Conservation (phyloP, 2,888 invertebrate genomes). For the Thecocarcelia acutangulata region DNA sequence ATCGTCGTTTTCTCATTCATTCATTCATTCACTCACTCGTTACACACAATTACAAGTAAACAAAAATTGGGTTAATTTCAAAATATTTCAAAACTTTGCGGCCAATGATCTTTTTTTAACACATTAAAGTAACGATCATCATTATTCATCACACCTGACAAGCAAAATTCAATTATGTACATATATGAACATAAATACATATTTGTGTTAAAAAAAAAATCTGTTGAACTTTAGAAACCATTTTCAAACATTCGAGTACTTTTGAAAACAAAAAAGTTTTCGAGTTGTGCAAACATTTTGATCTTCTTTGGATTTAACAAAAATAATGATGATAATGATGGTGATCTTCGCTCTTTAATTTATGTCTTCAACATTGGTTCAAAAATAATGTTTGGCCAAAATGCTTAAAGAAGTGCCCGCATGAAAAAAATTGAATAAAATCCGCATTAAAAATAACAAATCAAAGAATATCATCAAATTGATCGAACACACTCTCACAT, state of each 20-base stretch:
- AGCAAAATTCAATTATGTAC: background rate
- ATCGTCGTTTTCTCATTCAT: too few relatives aligned
- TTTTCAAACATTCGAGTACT: background rate
- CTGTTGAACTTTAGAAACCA: constrained; percentile 9
- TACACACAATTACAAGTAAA: background rate
- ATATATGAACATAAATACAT: too few relatives aligned
- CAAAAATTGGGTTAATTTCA: constrained; percentile 42
- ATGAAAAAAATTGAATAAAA: background rate
- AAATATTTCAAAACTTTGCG: constrained; percentile 14
- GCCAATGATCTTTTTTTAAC: constrained; percentile 38
- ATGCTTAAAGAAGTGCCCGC: constrained; percentile 10
- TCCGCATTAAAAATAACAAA: constrained; percentile 37
- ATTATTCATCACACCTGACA: constrained; percentile 10
- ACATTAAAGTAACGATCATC: constrained; percentile 22
- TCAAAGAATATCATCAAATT: constrained; percentile 43
- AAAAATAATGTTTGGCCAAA: constrained; percentile 29
- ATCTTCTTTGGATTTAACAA: constrained; percentile 37
- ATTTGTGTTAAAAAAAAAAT: too few relatives aligned
- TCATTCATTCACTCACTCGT: background rate
- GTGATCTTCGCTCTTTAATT: constrained; percentile 12
- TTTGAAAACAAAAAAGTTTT: constrained; percentile 1
- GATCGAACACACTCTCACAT: background rate
- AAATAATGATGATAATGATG: constrained; percentile 21
- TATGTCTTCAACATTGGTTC: constrained; percentile 19
- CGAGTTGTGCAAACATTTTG: constrained; percentile 19